Base-by-base conservation (phyloP, 2,113 vertebrate genomes). In the Rattus rattus region DNA sequence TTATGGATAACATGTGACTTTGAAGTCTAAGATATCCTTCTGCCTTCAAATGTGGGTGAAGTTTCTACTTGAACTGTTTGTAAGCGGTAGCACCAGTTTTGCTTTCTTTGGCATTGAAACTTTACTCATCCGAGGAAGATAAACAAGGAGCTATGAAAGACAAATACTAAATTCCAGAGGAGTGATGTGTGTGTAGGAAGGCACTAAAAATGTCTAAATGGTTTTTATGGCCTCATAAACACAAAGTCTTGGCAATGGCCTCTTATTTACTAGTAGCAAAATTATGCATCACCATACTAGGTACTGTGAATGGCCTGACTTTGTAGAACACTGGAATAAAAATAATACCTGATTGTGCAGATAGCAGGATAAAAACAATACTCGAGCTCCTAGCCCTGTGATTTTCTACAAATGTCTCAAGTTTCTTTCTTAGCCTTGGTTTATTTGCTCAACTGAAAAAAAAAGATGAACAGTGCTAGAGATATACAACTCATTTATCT, bases 231-330 rank as follows among this genome's bases (percentile, higher is more conserved):
- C 12, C 47, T 56, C 28, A 36, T 90, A 90, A 96, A 81, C 28
- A 69, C 47, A 87, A 75, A 94, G 26, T 12, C 43, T 93, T 96
- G 7, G 28, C 54, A 47, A 20, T 73, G 43, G 75, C 28, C 39
- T 95, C 91, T 76, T 63, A 61, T 89, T 90, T 83, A 81, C 22
- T 79, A 92, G 56, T 36, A 92, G 43, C 59, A 86, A 95, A 96
- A 70, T 90, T 79, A 80, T 3, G 24, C 13, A 9, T 86, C 83
- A 94, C 26, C 70, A 95, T 52, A 65, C 17, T 7, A 76, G 56
- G 39, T 7, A 90, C 49, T 86, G 63, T 14, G 22, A 69, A 52
- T 36, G 19, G 12, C n/a, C 47, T 77, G 26, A 52, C 36, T 76
- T 85, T 76, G 69, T 94, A 96, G 91, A 95, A 47, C 36, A 56